Conservation (phyloP, 2,113 vertebrate species). For the Nannobrachium achirus region DNA sequence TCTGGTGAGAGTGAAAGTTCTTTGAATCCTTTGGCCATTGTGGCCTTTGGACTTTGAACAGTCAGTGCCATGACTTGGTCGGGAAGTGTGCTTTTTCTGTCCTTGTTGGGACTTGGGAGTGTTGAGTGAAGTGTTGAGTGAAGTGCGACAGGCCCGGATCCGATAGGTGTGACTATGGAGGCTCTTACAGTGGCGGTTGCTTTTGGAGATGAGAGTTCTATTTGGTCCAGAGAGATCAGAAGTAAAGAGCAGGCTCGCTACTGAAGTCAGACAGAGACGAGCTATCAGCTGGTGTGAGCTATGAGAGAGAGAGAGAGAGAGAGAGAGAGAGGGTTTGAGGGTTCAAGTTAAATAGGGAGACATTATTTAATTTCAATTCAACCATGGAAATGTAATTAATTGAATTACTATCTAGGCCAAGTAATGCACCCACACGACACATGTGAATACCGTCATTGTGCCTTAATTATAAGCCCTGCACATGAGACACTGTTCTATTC, state of each 20-base stretch:
- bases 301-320: slow-evolving; percentile 23
- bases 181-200: slow-evolving; percentile 45
- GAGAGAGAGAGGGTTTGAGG: too few relatives aligned
- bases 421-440: too few relatives aligned
- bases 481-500: too few relatives aligned
- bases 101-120: slow-evolving; percentile 28
- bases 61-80: slow-evolving; percentile 20
- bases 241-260: slow-evolving; percentile 96
- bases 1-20: not conserved
- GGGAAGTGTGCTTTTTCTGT: slow-evolving; percentile 50
- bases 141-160: slow-evolving; percentile 19
- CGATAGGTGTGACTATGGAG: slow-evolving; percentile 22
- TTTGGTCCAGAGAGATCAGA: slow-evolving; percentile 77
- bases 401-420: too few relatives aligned
- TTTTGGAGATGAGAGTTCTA: not conserved
- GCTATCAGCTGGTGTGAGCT: slow-evolving; percentile 93
- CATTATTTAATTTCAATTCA: too few relatives aligned
- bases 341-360: too few relatives aligned
- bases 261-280: slow-evolving; percentile 90
- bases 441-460: too few relatives aligned
- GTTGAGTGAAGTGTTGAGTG: slow-evolving; percentile 29
- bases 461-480: too few relatives aligned
- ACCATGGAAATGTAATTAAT: too few relatives aligned
- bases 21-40: not conserved
- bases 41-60: not conserved